Evolutionary conservation across 2,888 invertebrate species (phyloP), one percentile per base, ranked within the genome.

Genomic region (Archaeoteleia sp.): DNA sequence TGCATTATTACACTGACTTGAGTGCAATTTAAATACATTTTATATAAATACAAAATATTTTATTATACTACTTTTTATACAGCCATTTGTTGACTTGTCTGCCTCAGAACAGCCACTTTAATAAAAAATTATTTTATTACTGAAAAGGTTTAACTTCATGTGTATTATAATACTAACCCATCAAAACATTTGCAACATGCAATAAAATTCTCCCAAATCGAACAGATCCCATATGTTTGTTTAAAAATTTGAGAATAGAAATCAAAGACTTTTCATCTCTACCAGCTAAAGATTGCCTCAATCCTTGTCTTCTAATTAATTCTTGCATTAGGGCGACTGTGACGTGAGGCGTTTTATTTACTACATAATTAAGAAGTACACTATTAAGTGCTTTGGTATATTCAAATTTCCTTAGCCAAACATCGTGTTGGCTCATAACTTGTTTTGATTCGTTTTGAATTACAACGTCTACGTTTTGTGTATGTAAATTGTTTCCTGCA

Each of bases 281-380:
- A 1, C 92, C 93, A 35, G 90, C 89, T 35, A 97, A 86, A 0
- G 96, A 95, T 66, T 90, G 88, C 77, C 88, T 87, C 12, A 98
- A 86, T 0, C 92, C 94, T 81, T 92, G 91, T 53, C 97, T 89
- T 77, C 94, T 89, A n/a, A 93, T 91, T 66, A 98, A 87, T 85
- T 97, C 97, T 82, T 94, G 93, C 78, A 97, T 88, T 3, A 97
- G 87, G 43, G 92, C 90, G 23, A 95, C 91, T 1, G 95, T 92
- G 15, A 91, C 88, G 74, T 95, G 92, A 0, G 97, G 96, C 29
- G 84, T 87, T 78, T 90, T 91, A 27, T 87, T 88, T 1, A 87
- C 82, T n/a, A 91, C 86, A 77, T 88, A 88, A 7, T 87, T 87
- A 39, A 86, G 78, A 73, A 97, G 84, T 10, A 92, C 95, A 43